Conservation (phyloP, 2,888 invertebrate genomes). For the Acheta domesticus region DNA sequence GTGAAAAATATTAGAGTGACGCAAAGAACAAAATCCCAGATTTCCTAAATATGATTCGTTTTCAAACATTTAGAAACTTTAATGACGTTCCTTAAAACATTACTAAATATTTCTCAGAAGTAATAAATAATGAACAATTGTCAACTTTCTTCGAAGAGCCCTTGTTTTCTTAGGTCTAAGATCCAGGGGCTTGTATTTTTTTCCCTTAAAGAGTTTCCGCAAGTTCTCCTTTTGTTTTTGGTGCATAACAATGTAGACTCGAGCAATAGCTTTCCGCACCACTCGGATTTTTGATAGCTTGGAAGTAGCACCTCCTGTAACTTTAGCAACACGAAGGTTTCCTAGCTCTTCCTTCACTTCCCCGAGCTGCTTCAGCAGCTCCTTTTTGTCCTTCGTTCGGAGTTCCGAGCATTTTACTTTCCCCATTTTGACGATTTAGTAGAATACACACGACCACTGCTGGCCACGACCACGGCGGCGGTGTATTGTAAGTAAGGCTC, state of each 20-base stretch:
- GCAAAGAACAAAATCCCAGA: too few species aligned
- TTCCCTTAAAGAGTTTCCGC: conserved; percentile 89
- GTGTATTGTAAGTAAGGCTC: too few species aligned
- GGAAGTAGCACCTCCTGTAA: conserved; percentile 97
- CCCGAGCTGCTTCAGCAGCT: conserved; percentile 94
- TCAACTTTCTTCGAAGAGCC: conserved; percentile 87
- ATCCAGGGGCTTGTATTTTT: conserved; percentile 96
- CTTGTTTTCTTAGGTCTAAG: conserved; percentile 96
- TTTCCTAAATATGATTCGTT: too few species aligned
- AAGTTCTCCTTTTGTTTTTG: conserved; percentile 98
- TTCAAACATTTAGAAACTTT: too few species aligned
- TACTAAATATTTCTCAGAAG: too few species aligned
- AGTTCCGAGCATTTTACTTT: too few species aligned
- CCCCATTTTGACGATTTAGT: too few species aligned
- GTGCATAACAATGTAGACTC: conserved; percentile 97
- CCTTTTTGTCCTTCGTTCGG: too few species aligned
- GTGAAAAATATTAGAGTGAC: too few species aligned
- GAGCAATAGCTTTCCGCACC: conserved; percentile 96
- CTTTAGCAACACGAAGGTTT: conserved; percentile 91
- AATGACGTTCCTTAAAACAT: too few species aligned
- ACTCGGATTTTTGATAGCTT: conserved; percentile 98
- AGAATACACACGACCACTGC: too few species aligned
- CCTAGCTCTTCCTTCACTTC: conserved; percentile 96
- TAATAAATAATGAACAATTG: conserved; percentile 43
- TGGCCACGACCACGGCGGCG: too few species aligned